These are phyloP conservation scores for Trachelus stipa DNA, from an alignment of 2,888 invertebrate genomes.

Conservation along the genomic window DNA sequence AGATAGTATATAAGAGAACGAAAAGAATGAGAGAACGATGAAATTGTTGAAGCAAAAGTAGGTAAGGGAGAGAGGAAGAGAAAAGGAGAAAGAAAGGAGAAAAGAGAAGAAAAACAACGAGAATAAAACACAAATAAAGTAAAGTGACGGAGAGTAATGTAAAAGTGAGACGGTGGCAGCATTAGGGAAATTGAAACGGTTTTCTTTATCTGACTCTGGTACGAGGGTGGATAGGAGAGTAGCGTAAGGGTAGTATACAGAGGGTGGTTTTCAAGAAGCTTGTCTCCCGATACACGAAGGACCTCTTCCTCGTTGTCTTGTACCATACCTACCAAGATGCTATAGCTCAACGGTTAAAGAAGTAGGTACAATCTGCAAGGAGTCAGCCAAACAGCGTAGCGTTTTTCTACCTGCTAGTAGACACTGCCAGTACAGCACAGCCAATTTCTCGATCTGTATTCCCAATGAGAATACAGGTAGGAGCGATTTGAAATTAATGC, in stretches of 20 bases:
- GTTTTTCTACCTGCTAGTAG: background rate
- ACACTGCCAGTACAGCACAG: background rate
- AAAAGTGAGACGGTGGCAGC: slow-evolving; percentile 52
- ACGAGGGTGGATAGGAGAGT: background rate
- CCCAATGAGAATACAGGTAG: background rate
- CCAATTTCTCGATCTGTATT: background rate
- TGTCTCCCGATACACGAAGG: background rate
- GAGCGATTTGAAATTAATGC: background rate
- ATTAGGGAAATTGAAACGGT: slow-evolving; percentile 64
- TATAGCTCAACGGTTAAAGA: background rate
- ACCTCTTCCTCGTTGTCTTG: background rate
- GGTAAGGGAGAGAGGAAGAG: slow-evolving; percentile 26
- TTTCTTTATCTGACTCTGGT: slow-evolving; percentile 50
- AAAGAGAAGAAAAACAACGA: slow-evolving; percentile 8
- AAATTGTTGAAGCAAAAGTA: slow-evolving; percentile 31
- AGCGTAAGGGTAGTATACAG: background rate
- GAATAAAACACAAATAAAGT: slow-evolving; percentile 9
- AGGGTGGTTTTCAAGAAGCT: background rate
- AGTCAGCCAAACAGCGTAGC: background rate
- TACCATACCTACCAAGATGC: background rate
- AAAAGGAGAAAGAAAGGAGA: slow-evolving; percentile 18
- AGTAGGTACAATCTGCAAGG: background rate
- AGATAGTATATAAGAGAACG: background rate
- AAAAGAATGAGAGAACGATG: slow-evolving; percentile 24
- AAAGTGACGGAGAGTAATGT: slow-evolving; percentile 37